Evolutionary conservation across 2,797 vertebrate genomes (phyloP).

Genomic region (Denticeps clupeoides): DNA sequence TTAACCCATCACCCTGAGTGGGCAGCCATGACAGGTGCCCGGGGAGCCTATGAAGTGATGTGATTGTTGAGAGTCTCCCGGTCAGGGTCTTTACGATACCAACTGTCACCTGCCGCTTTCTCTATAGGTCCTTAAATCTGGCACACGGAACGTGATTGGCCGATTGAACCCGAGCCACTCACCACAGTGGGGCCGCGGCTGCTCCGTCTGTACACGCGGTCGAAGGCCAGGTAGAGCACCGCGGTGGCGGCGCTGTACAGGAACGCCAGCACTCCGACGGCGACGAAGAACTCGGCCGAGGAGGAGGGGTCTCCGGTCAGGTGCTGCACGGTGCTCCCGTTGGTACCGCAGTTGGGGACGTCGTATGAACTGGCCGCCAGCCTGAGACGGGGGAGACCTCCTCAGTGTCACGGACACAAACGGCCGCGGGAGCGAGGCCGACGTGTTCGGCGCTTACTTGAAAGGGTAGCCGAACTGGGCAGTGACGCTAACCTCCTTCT

Average conservation of each 20-base stretch:
- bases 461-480: constrained; percentile 73
- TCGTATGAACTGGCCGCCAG: constrained; percentile 59
- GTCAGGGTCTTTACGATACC: too few species aligned
- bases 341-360: constrained; percentile 54
- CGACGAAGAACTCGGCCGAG: constrained; percentile 79
- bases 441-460: constrained; percentile 43
- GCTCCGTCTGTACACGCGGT: constrained; percentile 66
- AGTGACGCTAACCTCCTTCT: constrained; percentile 22
- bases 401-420: too few species aligned
- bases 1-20: too few species aligned
- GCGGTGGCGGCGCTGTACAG: constrained; percentile 76
- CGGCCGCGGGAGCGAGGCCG: too few species aligned
- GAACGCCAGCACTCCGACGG: constrained; percentile 77
- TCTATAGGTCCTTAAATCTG: too few species aligned
- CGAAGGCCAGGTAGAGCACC: constrained; percentile 76
- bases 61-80: too few species aligned
- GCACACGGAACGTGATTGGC: too few species aligned
- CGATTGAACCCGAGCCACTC: too few species aligned
- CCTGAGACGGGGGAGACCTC: constrained; percentile 50
- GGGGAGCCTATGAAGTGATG: too few species aligned
- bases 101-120: too few species aligned
- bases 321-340: neutral
- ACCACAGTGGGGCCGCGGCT: constrained; percentile 68
- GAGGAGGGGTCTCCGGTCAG: constrained; percentile 74
- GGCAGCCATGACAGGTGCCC: too few species aligned